phyloP scores from a whole-genome alignment of 2,113 vertebrate species.

The human region DNA sequence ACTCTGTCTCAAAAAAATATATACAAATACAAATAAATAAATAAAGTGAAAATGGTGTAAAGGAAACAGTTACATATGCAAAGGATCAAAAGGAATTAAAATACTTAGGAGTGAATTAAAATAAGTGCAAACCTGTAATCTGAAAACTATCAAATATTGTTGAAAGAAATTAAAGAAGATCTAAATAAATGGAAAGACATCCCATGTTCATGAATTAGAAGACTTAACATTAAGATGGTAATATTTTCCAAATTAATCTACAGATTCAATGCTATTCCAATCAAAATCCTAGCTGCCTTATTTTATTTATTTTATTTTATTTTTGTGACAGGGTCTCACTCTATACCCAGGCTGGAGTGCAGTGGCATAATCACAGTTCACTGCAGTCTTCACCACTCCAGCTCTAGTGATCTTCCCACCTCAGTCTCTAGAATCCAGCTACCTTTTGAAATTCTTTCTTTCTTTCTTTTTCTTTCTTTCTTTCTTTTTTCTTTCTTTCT shows the following conservation, averaged over 20 bases:
- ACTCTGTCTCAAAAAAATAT: too few species aligned
- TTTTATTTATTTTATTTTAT: too few species aligned
- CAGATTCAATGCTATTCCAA: not conserved
- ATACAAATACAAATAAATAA: too few species aligned
- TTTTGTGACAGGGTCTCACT: too few species aligned
- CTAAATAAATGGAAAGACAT: not conserved
- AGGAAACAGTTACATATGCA: not conserved
- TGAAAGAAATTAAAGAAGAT: not conserved
- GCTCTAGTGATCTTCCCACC: too few species aligned
- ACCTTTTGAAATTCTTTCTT: not conserved
- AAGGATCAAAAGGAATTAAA: not conserved
- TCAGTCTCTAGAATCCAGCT: not conserved
- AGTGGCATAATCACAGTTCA: too few species aligned
- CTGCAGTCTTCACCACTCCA: too few species aligned
- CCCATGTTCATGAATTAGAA: not conserved
- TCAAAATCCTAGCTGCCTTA: not conserved
- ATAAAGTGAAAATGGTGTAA: not conserved
- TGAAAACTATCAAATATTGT: not conserved
- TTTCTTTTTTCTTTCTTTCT: too few species aligned
- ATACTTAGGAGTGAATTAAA: not conserved
- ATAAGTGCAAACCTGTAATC: not conserved
- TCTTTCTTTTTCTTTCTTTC: too few species aligned
- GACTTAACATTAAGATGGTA: not conserved
- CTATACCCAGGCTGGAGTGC: too few species aligned
- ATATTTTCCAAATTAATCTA: not conserved